A percentile compares a stretch with the other conserved stretches of the same genome.
phyloP scores from a whole-genome alignment of 2,113 vertebrate genomes.

The Peromyscus polionotus region DNA sequence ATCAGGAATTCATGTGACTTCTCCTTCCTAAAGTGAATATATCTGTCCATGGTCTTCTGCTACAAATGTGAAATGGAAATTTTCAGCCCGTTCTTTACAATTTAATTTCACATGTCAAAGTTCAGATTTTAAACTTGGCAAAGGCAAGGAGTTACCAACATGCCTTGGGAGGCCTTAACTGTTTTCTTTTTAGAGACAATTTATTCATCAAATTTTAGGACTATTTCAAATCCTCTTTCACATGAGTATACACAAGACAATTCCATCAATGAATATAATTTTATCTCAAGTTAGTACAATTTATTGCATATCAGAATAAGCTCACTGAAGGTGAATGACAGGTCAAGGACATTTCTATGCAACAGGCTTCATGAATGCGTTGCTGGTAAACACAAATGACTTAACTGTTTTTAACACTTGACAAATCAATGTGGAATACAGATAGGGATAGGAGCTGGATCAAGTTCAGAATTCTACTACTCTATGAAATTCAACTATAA shows the following conservation, averaged over 20 bases:
- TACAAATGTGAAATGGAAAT: background rate
- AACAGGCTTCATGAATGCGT: conserved; percentile 43
- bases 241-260: background rate
- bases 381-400: conserved; percentile 43
- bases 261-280: background rate
- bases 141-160: background rate
- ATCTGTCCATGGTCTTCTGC: background rate
- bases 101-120: conserved; percentile 26
- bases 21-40: background rate
- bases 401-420: conserved; percentile 51
- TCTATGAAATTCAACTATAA: conserved; percentile 27
- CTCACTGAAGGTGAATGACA: conserved; percentile 50
- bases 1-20: background rate
- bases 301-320: conserved; percentile 35
- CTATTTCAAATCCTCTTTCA: conserved; percentile 23
- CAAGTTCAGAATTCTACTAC: conserved; percentile 1
- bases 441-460: conserved; percentile 22
- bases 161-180: background rate
- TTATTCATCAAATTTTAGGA: conserved; percentile 25
- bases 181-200: conserved; percentile 29
- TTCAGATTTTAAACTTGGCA: conserved; percentile 36
- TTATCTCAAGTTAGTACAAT: background rate
- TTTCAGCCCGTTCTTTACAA: background rate
- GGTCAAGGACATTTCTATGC: conserved; percentile 47
- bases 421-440: conserved; percentile 23